Evolutionary conservation across 2,113 vertebrate species (phyloP).

Genomic region (Neoarius graeffei): DNA sequence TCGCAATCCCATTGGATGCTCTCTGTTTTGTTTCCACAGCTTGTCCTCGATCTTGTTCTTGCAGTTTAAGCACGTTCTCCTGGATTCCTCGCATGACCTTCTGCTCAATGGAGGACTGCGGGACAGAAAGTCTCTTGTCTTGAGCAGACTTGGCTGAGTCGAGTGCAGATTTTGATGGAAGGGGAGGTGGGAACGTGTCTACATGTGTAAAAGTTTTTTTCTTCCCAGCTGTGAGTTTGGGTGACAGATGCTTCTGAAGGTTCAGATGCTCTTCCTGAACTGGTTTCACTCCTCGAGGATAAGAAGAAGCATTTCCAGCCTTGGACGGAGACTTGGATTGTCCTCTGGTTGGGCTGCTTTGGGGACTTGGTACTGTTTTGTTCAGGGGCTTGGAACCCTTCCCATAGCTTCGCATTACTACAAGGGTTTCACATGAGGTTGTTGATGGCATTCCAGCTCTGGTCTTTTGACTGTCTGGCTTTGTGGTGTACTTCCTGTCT

Average conservation of each 20-base stretch:
- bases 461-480: conserved; percentile 76
- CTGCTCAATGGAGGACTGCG: conserved; percentile 89
- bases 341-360: conserved; percentile 80
- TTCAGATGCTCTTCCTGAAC: conserved; percentile 56
- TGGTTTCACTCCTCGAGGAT: conserved; percentile 64
- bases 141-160: conserved; percentile 26
- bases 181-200: conserved; percentile 71
- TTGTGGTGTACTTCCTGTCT: conserved; percentile 68
- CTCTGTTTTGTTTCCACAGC: conserved; percentile 82
- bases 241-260: conserved; percentile 59
- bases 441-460: conserved; percentile 67
- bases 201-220: conserved; percentile 67
- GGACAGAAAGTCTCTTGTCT: conserved; percentile 60
- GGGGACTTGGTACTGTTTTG: conserved; percentile 71
- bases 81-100: conserved; percentile 98
- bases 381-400: conserved; percentile 62
- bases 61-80: conserved; percentile 89
- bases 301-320: conserved; percentile 51
- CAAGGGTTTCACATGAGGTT: conserved; percentile 68
- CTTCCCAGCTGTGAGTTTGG: conserved; percentile 70
- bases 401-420: conserved; percentile 77
- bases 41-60: conserved; percentile 81
- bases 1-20: conserved; percentile 87
- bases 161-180: conserved; percentile 59
- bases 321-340: conserved; percentile 85